phyloP scores from a whole-genome alignment of 2,797 vertebrate species.

The Huso huso region DNA sequence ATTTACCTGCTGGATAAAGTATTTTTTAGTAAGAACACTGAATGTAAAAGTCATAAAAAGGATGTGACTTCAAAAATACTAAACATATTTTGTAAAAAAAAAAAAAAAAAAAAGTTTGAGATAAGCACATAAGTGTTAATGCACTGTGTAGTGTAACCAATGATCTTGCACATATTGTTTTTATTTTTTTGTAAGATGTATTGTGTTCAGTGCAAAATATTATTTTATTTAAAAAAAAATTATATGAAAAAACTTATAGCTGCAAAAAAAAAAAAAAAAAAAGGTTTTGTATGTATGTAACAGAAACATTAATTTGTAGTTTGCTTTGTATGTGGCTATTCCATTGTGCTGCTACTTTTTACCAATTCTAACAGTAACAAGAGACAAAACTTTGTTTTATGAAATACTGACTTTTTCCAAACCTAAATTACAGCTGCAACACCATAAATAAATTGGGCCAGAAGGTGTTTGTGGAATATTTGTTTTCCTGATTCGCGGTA shows the following conservation, averaged over 20 bases:
- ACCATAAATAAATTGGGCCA: too few species aligned
- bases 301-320: neutral
- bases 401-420: too few species aligned
- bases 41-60: constrained; percentile 79
- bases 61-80: constrained; percentile 56
- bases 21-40: constrained; percentile 96
- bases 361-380: too few species aligned
- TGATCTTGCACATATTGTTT: constrained; percentile 65
- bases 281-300: constrained; percentile 2
- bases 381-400: too few species aligned
- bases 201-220: constrained; percentile 56
- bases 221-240: constrained; percentile 43
- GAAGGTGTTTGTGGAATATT: too few species aligned
- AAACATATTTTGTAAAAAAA: constrained; percentile 64
- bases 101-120: neutral
- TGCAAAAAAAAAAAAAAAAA: neutral
- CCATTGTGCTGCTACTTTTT: too few species aligned
- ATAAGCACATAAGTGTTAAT: constrained; percentile 43
- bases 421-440: too few species aligned
- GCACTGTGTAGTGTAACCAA: constrained; percentile 64
- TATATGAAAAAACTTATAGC: neutral
- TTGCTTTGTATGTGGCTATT: too few species aligned
- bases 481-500: too few species aligned
- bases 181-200: constrained; percentile 49
- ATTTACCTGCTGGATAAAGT: constrained; percentile 78